Evolutionary conservation across 2,797 vertebrate genomes (phyloP).

Genomic region (Pangasius djambal): DNA sequence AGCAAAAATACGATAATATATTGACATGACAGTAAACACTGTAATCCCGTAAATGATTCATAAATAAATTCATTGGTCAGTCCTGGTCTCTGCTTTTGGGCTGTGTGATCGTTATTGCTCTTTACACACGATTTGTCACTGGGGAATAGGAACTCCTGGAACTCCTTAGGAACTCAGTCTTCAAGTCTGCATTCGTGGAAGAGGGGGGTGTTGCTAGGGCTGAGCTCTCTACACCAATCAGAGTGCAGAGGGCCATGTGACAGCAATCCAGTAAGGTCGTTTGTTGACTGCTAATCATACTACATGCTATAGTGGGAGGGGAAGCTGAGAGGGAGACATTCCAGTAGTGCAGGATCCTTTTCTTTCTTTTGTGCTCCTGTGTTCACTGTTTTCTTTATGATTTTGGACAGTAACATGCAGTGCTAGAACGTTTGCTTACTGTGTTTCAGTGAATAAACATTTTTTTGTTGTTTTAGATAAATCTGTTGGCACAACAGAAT

Average conservation of each 20-base stretch:
- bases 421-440: neutral
- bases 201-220: constrained; percentile 49
- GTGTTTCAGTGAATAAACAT: neutral
- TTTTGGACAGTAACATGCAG: neutral
- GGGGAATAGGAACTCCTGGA: constrained; percentile 12
- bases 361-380: neutral
- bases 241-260: constrained; percentile 36
- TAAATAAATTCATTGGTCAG: neutral
- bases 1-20: neutral
- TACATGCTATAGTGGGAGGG: constrained; percentile 18
- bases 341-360: constrained; percentile 13
- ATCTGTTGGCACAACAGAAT: neutral
- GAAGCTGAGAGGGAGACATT: constrained; percentile 29
- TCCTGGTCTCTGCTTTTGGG: neutral
- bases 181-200: constrained; percentile 30
- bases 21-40: neutral
- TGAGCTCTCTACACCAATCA: constrained; percentile 60
- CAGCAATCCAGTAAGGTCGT: constrained; percentile 20
- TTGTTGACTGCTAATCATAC: constrained; percentile 39
- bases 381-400: neutral
- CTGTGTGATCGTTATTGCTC: neutral
- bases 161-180: constrained; percentile 42
- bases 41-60: neutral
- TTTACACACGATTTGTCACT: constrained; percentile 9
- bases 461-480: neutral